These are phyloP conservation scores for Vanessa atalanta DNA, from an alignment of 1,140 invertebrate species.

Conservation along the genomic window DNA sequence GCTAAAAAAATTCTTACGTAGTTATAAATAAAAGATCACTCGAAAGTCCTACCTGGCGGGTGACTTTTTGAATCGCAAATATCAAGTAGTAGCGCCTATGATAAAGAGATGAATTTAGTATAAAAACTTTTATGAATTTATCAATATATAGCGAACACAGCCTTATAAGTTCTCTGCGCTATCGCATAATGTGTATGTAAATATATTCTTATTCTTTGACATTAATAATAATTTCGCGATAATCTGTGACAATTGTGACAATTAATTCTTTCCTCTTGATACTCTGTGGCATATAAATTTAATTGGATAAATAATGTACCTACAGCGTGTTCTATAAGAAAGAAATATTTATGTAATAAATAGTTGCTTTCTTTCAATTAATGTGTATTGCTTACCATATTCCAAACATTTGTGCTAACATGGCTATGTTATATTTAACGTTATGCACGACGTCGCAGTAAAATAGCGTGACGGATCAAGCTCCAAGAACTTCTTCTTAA, in stretches of 20 bases:
- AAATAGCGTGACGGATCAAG: too few species aligned
- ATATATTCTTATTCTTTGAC: neutral
- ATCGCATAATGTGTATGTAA: neutral
- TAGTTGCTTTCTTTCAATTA: too few species aligned
- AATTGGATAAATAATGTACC: neutral
- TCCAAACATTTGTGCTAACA: too few species aligned
- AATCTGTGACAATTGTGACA: neutral
- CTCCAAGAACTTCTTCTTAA: too few species aligned
- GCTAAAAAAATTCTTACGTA: slow-evolving; percentile 50
- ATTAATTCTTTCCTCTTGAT: too few species aligned
- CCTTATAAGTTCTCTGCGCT: neutral
- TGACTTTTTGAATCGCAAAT: slow-evolving; percentile 76
- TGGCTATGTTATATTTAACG: too few species aligned
- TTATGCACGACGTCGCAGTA: too few species aligned
- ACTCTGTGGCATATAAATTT: neutral
- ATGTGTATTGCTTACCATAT: too few species aligned
- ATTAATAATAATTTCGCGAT: slow-evolving; percentile 1
- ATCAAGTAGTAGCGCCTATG: slow-evolving; percentile 39
- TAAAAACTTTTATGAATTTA: slow-evolving; percentile 14
- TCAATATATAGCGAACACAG: neutral
- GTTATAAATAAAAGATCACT: slow-evolving; percentile 79
- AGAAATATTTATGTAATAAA: too few species aligned
- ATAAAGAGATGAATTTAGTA: slow-evolving; percentile 14
- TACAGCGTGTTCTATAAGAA: too few species aligned
- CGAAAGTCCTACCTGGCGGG: slow-evolving; percentile 65